Percentiles rank a stretch among this genome's conserved stretches.
These are phyloP conservation scores for Eueremaeus valkanovi DNA, from an alignment of 2,888 invertebrate genomes.

Conservation along the genomic window DNA sequence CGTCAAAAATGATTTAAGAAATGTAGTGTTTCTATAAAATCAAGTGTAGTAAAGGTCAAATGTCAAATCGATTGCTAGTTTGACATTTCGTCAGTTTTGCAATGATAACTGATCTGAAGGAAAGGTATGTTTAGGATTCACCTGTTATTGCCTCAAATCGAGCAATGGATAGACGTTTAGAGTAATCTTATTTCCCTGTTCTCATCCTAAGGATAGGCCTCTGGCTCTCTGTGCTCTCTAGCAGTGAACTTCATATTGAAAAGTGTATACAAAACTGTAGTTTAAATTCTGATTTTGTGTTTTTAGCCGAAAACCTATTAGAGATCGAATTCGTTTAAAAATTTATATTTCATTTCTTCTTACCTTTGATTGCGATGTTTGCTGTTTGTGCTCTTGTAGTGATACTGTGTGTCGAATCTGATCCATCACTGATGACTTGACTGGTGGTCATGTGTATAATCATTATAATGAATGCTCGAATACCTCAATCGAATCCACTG, in stretches of 20 bases:
- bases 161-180: background rate
- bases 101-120: background rate
- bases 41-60: conserved; percentile 6
- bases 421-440: conserved; percentile 30
- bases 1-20: background rate
- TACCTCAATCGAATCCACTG: conserved; percentile 18
- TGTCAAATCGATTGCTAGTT: conserved; percentile 1
- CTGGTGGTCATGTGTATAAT: conserved; percentile 25
- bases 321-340: conserved; percentile 19
- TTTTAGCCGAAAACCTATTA: background rate
- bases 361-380: conserved; percentile 23
- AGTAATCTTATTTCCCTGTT: background rate
- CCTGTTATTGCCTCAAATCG: background rate
- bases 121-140: background rate
- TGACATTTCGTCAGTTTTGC: conserved; percentile 1
- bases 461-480: conserved; percentile 26
- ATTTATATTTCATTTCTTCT: conserved; percentile 9
- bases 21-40: too few relatives aligned
- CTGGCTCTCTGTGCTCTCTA: background rate
- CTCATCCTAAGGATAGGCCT: background rate
- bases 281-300: conserved; percentile 18
- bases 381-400: background rate
- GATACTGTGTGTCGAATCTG: background rate
- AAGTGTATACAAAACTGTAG: background rate
- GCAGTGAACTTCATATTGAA: background rate